phyloP scores from a whole-genome alignment of 2,888 invertebrate species.

The Agonopterix heracliana region DNA sequence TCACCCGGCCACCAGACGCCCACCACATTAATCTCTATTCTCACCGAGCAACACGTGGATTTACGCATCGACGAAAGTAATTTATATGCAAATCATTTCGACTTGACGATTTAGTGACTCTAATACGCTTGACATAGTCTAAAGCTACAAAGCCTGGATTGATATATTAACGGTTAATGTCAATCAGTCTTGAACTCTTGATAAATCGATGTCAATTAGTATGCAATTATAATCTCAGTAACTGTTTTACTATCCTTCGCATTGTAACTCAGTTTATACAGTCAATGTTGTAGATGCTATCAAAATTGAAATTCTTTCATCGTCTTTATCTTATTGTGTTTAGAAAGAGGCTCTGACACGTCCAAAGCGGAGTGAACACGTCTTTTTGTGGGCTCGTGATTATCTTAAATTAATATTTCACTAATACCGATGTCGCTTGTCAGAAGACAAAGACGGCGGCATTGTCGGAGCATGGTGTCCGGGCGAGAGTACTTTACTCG shows the following conservation, averaged over 20 bases:
- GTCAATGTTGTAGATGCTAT: too few species aligned
- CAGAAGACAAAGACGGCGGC: constrained; percentile 52
- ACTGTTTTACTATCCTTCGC: background rate
- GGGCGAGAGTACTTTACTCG: constrained; percentile 50
- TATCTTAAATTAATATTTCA: constrained; percentile 55
- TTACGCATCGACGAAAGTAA: constrained; percentile 69
- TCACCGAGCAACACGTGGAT: constrained; percentile 71
- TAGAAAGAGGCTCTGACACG: background rate
- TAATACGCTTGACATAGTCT: constrained; percentile 51
- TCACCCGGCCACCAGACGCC: constrained; percentile 62
- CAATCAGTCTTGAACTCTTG: background rate
- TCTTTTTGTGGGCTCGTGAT: constrained; percentile 23
- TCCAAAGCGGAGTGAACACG: constrained; percentile 11
- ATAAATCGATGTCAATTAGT: constrained; percentile 3
- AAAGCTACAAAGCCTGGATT: constrained; percentile 44
- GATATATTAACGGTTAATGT: constrained; percentile 39
- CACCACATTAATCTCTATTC: constrained; percentile 71
- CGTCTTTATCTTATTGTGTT: background rate
- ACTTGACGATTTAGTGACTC: constrained; percentile 67
- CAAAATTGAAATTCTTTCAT: too few species aligned
- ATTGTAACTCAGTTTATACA: too few species aligned
- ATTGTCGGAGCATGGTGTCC: constrained; percentile 42
- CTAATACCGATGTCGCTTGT: constrained; percentile 57
- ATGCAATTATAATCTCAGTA: background rate
- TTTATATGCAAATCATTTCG: constrained; percentile 74